phyloP scores from a whole-genome alignment of 1,140 invertebrate genomes.

The Drosophila sucinea region DNA sequence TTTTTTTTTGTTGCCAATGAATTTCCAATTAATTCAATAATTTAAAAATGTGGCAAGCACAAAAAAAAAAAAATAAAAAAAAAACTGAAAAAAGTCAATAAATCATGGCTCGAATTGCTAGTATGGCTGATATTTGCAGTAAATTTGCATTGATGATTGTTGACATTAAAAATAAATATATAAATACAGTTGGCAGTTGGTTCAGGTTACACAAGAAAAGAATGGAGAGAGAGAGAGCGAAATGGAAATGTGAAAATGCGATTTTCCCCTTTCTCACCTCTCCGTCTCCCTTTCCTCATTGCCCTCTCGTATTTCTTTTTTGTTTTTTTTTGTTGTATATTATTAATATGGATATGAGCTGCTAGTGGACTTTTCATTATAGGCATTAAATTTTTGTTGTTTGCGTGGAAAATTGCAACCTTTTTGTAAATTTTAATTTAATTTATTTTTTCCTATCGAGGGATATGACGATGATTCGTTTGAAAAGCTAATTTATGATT shows the following conservation, averaged over 20 bases:
- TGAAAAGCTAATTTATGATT: constrained; percentile 79
- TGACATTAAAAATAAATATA: constrained; percentile 78
- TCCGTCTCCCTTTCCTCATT: background rate
- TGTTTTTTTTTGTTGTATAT: constrained; percentile 42
- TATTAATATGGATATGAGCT: constrained; percentile 60
- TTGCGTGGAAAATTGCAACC: constrained; percentile 49
- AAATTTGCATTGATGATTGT: constrained; percentile 77
- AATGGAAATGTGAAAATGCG: constrained; percentile 9
- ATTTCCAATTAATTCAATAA: constrained; percentile 28
- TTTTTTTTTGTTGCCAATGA: background rate
- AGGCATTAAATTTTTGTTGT: constrained; percentile 62
- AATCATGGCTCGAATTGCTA: constrained; percentile 43
- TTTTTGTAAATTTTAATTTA: constrained; percentile 75
- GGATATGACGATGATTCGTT: constrained; percentile 31
- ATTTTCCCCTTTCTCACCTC: background rate
- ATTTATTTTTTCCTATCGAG: constrained; percentile 59
- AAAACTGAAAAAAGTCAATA: constrained; percentile 22
- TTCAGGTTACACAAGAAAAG: constrained; percentile 38
- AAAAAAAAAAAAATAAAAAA: background rate
- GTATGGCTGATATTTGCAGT: constrained; percentile 46
- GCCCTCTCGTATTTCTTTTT: background rate
- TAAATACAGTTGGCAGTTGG: constrained; percentile 50
- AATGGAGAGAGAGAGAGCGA: background rate
- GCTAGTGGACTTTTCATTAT: constrained; percentile 58
- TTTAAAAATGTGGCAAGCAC: constrained; percentile 36